Base-by-base conservation (phyloP, 2,797 vertebrate genomes). In the Spea hammondii region DNA sequence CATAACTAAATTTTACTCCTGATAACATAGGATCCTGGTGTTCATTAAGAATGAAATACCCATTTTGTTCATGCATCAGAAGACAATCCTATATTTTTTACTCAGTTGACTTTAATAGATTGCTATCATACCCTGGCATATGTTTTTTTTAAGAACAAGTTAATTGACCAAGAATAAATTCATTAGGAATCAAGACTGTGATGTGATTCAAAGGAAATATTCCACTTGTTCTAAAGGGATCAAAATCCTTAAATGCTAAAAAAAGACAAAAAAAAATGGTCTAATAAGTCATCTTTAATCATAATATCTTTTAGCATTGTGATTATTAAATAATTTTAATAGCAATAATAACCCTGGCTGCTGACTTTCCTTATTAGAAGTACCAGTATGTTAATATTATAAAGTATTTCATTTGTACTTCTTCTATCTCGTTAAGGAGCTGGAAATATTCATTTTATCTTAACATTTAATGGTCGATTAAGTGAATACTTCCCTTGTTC, bases 41-140 rank as follows among this genome's bases (percentile, higher is more conserved):
- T 79, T 90, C 78, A 86, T 88, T 89, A 88, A 82, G 84, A 90
- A 86, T 90, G 90, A 86, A 89, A 89, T 81, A 89, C 84, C 76
- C 59, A 75, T 54, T 82, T 77, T 86, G 79, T 83, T 85, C 80
- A 86, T 85, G 82, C 76, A 86, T 79, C 85, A 89, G 86, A 86
- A 89, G 84, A 85, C 84, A 71, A 47, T 57, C 86, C 73, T 57
- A 80, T 87, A 77, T 85, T 87, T 85, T 85, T 85, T 85, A 87
- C 86, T 85, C 80, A 85, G 84, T 86, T 88, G 85, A 88, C 89
- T 88, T 85, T 84, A 85, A 83, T 68, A 76, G 72, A 72, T 79
- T 80, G 70, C 82, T 84, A 85, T 84, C 60, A 76, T 59, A 72
- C 79, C 76, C 79, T 77, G 85, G 82, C 76, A 82, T 57, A 59